These are phyloP conservation scores for Scaptomyza pallida DNA, from an alignment of 1,140 invertebrate species.

Conservation along the genomic window DNA sequence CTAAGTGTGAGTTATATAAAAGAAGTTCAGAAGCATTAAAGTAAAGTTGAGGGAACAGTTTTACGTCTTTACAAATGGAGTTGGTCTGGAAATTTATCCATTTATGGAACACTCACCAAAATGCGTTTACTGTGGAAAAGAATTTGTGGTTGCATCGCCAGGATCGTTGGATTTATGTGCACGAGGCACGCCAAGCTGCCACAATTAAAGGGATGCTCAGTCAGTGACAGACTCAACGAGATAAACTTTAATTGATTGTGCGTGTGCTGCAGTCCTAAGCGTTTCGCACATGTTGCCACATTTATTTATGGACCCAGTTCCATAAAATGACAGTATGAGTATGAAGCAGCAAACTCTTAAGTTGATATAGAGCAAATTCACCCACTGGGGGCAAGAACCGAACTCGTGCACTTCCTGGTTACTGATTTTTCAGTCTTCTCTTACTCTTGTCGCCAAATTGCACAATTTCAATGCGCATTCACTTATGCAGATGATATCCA, in stretches of 20 bases:
- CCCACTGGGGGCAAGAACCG: constrained; percentile 40
- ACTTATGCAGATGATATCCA: constrained; percentile 67
- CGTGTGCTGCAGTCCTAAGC: constrained; percentile 36
- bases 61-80: too few species aligned
- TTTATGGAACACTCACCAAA: constrained; percentile 38
- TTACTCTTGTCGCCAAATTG: constrained; percentile 57
- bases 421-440: background rate
- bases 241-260: constrained; percentile 79
- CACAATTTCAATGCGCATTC: constrained; percentile 78
- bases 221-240: constrained; percentile 51
- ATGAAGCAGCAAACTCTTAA: background rate
- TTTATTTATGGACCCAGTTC: constrained; percentile 39
- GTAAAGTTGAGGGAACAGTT: too few species aligned
- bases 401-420: constrained; percentile 69
- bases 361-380: constrained; percentile 20
- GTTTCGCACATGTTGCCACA: constrained; percentile 11
- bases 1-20: too few species aligned
- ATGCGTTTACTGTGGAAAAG: background rate
- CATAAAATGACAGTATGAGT: constrained; percentile 15
- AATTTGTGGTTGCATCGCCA: constrained; percentile 7
- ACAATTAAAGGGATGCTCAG: constrained; percentile 38
- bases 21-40: too few species aligned
- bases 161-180: constrained; percentile 62
- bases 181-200: constrained; percentile 58
- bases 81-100: too few species aligned